These are phyloP conservation scores for Dasysyrphus tricinctus DNA, from an alignment of 2,888 invertebrate genomes.

Conservation along the genomic window DNA sequence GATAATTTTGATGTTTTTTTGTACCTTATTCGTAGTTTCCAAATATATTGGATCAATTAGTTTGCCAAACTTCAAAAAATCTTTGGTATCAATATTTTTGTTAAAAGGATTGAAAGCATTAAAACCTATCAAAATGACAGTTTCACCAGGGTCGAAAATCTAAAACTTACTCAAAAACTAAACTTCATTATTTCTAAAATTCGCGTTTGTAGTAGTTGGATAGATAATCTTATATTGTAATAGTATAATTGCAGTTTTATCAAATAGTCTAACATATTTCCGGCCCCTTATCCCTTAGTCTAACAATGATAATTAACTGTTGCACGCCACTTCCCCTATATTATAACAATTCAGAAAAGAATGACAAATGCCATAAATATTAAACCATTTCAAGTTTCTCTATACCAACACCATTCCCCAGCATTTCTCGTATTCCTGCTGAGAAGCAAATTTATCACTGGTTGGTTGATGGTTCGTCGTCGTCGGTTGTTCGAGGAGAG, in stretches of 20 bases:
- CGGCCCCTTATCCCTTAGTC: slow-evolving; percentile 14
- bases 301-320: slow-evolving; percentile 58
- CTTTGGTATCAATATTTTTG: too few relatives aligned
- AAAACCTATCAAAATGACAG: too few relatives aligned
- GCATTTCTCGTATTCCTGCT: not conserved
- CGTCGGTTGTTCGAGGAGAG: not conserved
- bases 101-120: too few relatives aligned
- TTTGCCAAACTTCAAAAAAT: too few relatives aligned
- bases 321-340: slow-evolving; percentile 50
- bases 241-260: slow-evolving; percentile 16
- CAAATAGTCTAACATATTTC: slow-evolving; percentile 3
- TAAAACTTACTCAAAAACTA: too few relatives aligned
- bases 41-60: too few relatives aligned
- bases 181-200: too few relatives aligned
- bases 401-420: slow-evolving; percentile 27
- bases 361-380: slow-evolving; percentile 22
- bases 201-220: too few relatives aligned
- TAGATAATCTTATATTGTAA: not conserved
- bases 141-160: too few relatives aligned
- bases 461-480: slow-evolving; percentile 7
- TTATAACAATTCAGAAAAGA: slow-evolving; percentile 12
- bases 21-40: too few relatives aligned
- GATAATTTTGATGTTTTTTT: too few relatives aligned
- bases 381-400: slow-evolving; percentile 39
- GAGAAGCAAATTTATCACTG: slow-evolving; percentile 61